These are phyloP conservation scores for Polyommatus iphigenia DNA, from an alignment of 2,888 invertebrate species.

Conservation along the genomic window DNA sequence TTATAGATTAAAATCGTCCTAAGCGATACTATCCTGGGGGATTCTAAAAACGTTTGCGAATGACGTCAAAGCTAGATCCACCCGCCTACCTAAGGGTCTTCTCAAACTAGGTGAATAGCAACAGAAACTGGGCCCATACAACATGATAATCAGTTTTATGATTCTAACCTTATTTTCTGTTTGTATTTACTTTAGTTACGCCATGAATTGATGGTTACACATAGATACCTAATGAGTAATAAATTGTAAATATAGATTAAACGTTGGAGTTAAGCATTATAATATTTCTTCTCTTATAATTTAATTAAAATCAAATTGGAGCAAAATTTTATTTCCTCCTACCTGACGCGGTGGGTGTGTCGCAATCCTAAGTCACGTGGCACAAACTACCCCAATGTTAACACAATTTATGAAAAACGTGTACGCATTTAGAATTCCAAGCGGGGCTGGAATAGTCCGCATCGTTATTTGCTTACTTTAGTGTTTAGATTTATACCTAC, in stretches of 20 bases:
- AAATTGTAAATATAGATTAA: too few relatives aligned
- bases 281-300: not conserved
- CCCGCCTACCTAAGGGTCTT: not conserved
- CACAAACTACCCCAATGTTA: not conserved
- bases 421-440: conserved; percentile 9
- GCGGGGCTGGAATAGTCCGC: conserved; percentile 3
- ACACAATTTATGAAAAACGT: conserved; percentile 31
- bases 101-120: not conserved
- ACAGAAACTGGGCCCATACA: not conserved
- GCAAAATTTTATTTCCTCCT: not conserved
- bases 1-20: conserved; percentile 9
- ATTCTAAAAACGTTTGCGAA: conserved; percentile 29
- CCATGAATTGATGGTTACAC: too few relatives aligned
- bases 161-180: not conserved
- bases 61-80: conserved; percentile 30
- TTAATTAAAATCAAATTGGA: not conserved
- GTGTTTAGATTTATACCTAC: not conserved
- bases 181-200: too few relatives aligned
- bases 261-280: too few relatives aligned
- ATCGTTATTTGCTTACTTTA: not conserved
- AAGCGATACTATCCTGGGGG: conserved; percentile 21
- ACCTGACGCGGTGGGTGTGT: not conserved
- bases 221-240: too few relatives aligned
- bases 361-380: conserved; percentile 27
- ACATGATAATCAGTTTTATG: not conserved